phyloP scores from a whole-genome alignment of 2,797 vertebrate species.

The Eospalax fontanierii region DNA sequence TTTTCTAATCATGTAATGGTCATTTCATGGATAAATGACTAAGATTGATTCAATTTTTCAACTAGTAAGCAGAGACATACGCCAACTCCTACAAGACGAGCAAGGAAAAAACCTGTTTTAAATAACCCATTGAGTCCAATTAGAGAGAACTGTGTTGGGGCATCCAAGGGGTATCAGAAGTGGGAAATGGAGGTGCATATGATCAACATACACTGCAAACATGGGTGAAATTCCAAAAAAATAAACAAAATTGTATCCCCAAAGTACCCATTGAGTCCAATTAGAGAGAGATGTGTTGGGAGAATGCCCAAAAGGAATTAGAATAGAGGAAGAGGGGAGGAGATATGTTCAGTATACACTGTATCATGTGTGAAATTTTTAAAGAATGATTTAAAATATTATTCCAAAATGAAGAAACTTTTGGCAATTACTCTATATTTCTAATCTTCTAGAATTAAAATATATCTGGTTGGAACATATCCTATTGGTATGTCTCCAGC shows the following conservation, averaged over 20 bases:
- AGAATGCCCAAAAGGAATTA: not conserved
- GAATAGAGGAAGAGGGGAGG: not conserved
- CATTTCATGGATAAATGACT: not conserved
- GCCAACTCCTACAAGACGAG: not conserved
- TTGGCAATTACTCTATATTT: slow-evolving; percentile 17
- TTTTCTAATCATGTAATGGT: not conserved
- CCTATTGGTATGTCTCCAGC: not conserved
- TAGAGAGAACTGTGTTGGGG: too few relatives aligned
- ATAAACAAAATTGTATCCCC: too few relatives aligned
- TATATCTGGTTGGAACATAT: not conserved
- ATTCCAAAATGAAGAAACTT: too few relatives aligned
- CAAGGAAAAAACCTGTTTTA: not conserved
- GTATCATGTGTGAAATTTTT: not conserved
- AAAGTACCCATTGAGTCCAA: too few relatives aligned
- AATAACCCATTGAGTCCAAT: too few relatives aligned
- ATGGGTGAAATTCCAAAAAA: too few relatives aligned
- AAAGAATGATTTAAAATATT: too few relatives aligned
- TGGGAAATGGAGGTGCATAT: too few relatives aligned
- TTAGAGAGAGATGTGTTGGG: too few relatives aligned
- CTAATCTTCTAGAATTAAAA: slow-evolving; percentile 40
- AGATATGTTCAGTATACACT: not conserved
- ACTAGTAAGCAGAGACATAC: not conserved
- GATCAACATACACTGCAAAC: too few relatives aligned
- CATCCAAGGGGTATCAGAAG: too few relatives aligned
- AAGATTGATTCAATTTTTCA: not conserved